Conservation (phyloP, 2,113 vertebrate species). For the Hippopotamus amphibius region DNA sequence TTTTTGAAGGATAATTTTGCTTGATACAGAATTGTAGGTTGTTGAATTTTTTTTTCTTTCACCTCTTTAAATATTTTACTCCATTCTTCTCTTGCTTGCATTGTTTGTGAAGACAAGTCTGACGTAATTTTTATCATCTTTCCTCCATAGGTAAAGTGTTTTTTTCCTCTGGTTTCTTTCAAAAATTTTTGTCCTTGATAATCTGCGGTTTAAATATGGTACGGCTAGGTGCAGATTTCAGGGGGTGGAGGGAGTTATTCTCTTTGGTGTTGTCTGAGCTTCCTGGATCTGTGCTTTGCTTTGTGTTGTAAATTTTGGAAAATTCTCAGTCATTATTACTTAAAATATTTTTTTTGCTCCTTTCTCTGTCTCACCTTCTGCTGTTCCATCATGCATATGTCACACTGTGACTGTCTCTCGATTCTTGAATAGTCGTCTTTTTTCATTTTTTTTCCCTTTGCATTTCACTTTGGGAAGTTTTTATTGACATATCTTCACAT, state of each 20-base stretch:
- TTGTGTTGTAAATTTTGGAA: neutral
- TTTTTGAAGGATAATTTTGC: neutral
- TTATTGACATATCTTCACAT: neutral
- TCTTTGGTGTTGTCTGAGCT: neutral
- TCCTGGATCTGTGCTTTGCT: neutral
- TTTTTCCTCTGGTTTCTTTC: neutral
- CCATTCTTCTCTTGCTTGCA: neutral
- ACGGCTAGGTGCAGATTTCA: neutral
- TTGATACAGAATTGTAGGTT: neutral
- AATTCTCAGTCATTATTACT: neutral
- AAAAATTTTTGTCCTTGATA: neutral
- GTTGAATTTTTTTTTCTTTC: neutral
- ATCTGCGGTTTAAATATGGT: neutral
- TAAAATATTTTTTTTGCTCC: neutral
- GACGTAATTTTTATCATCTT: neutral
- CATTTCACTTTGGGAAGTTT: conserved; percentile 13
- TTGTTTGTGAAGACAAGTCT: neutral
- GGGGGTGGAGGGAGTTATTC: neutral
- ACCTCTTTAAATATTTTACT: neutral
- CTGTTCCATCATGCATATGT: neutral
- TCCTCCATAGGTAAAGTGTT: neutral
- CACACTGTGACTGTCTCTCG: neutral
- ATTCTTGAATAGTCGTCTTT: neutral
- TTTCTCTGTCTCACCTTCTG: neutral
- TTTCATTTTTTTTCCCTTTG: neutral